Evolutionary conservation across 2,888 invertebrate genomes (phyloP).

Genomic region (Nebria brevicollis): DNA sequence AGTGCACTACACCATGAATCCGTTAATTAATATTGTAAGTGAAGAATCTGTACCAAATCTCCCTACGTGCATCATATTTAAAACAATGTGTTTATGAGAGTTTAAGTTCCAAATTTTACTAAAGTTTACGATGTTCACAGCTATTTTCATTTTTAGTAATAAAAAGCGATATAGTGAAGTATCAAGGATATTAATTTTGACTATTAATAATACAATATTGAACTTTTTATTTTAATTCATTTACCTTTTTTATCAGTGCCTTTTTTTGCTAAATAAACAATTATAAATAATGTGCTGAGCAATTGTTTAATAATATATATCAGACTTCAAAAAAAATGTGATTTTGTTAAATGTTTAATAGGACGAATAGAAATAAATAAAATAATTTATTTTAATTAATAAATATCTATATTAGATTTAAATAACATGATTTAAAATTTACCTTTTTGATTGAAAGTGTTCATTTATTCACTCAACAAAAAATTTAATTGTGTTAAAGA

Average conservation of each 20-base stretch:
- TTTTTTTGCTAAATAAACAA: neutral
- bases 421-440: too few species aligned
- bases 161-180: neutral
- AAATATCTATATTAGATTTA: too few species aligned
- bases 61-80: neutral
- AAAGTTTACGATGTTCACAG: neutral
- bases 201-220: neutral
- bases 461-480: too few species aligned
- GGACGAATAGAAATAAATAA: too few species aligned
- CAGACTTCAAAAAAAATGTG: neutral
- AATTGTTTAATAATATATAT: neutral
- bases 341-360: too few species aligned
- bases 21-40: conserved; percentile 37
- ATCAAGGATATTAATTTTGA: neutral
- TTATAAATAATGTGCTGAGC: neutral
- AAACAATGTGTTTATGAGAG: neutral
- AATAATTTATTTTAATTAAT: too few species aligned
- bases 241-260: neutral
- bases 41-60: neutral
- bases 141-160: too few species aligned
- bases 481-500: too few species aligned
- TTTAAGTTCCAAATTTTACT: neutral
- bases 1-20: conserved; percentile 34
- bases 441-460: too few species aligned
- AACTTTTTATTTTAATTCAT: neutral